A percentile compares a stretch with the other conserved stretches of the same genome.
Conservation (phyloP, 2,797 vertebrate species). For the Megalops cyprinoides region DNA sequence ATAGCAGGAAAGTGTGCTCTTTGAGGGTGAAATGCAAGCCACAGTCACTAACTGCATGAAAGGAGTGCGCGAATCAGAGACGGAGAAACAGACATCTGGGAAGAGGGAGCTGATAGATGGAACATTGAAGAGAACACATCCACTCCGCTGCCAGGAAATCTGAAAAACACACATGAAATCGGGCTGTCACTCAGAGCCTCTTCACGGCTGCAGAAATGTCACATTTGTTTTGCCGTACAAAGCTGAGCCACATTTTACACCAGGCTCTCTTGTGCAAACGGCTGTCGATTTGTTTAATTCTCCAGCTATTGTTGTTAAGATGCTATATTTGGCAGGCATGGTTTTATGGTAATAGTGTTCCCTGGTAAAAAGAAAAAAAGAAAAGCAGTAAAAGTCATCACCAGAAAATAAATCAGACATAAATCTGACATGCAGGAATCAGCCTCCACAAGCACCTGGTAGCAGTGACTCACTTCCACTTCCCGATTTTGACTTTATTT, state of each 20-base stretch:
- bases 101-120: not conserved
- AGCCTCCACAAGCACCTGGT: not conserved
- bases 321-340: not conserved
- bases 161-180: slow-evolving; percentile 39
- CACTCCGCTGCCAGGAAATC: slow-evolving; percentile 33
- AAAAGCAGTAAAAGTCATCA: slow-evolving; percentile 8
- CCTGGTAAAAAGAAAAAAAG: not conserved
- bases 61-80: not conserved
- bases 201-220: slow-evolving; percentile 29
- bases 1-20: slow-evolving; percentile 36
- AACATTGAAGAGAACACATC: slow-evolving; percentile 22
- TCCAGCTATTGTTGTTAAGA: not conserved
- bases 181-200: slow-evolving; percentile 35
- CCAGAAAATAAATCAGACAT: slow-evolving; percentile 14
- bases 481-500: not conserved
- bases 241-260: not conserved
- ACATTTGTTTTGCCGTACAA: slow-evolving; percentile 18
- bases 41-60: slow-evolving; percentile 40
- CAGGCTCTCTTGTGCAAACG: not conserved
- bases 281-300: slow-evolving; percentile 15
- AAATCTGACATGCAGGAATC: not conserved
- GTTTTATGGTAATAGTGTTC: not conserved
- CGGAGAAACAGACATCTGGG: not conserved
- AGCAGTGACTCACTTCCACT: not conserved
- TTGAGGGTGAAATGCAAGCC: slow-evolving; percentile 46